These are phyloP conservation scores for Catamblyrhynchus diadema DNA, from an alignment of 2,797 vertebrate species.

Conservation along the genomic window DNA sequence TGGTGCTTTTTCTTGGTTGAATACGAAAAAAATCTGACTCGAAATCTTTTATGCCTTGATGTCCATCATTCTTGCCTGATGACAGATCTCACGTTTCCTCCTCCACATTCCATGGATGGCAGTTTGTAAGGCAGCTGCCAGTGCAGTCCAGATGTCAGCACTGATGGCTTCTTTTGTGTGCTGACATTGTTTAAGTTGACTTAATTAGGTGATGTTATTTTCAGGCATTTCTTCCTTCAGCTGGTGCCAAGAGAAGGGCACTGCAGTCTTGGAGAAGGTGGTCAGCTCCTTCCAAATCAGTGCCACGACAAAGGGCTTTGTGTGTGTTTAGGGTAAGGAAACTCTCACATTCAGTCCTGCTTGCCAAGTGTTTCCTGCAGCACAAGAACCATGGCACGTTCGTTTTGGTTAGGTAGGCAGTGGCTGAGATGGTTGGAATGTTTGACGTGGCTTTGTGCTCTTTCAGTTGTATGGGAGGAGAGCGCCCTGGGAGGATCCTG, in stretches of 20 bases:
- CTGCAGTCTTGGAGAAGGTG: background rate
- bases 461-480: slow-evolving; percentile 91
- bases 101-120: background rate
- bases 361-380: background rate
- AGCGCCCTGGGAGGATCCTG: slow-evolving; percentile 93
- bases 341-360: background rate
- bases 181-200: background rate
- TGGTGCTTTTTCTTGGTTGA: background rate
- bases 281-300: background rate
- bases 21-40: background rate
- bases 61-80: background rate
- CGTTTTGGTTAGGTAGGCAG: accelerated
- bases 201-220: background rate
- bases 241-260: background rate
- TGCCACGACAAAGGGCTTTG: background rate
- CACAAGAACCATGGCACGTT: accelerated
- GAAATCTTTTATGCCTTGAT: background rate
- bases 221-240: background rate
- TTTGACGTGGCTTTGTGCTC: background rate
- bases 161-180: background rate
- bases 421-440: accelerated
- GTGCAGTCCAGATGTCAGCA: background rate
- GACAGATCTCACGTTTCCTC: background rate
- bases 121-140: background rate
- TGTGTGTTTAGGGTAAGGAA: background rate